phyloP scores from a whole-genome alignment of 2,888 invertebrate species.

The Heliothis peltigera region DNA sequence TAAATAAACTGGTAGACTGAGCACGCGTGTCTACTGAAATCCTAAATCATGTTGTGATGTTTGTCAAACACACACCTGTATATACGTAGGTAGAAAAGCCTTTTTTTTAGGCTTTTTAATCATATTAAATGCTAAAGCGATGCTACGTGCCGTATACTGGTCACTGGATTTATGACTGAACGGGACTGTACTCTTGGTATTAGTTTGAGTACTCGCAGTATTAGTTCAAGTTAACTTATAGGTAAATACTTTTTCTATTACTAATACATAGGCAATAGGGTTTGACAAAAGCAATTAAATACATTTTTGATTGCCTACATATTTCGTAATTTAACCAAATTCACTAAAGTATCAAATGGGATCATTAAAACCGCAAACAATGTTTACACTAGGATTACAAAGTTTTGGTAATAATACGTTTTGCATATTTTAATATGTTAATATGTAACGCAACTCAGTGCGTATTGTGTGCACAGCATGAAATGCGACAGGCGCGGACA shows the following conservation, averaged over 20 bases:
- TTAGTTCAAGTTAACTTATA: no score
- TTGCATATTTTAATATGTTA: slow-evolving; percentile 55
- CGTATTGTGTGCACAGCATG: slow-evolving; percentile 51
- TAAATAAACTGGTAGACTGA: slow-evolving; percentile 48
- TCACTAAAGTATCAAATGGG: slow-evolving; percentile 20
- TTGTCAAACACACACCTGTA: slow-evolving; percentile 44
- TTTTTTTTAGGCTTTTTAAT: slow-evolving; percentile 39
- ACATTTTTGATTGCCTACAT: no score
- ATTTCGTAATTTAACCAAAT: no score
- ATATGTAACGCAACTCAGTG: slow-evolving; percentile 46
- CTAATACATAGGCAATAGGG: no score
- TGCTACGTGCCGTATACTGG: neutral
- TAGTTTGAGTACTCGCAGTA: no score
- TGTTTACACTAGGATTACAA: slow-evolving; percentile 45
- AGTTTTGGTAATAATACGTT: slow-evolving; percentile 51
- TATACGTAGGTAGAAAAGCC: slow-evolving; percentile 15
- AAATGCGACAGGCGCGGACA: slow-evolving; percentile 41
- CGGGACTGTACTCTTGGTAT: no score
- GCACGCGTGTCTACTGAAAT: slow-evolving; percentile 46
- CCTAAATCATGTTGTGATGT: slow-evolving; percentile 49
- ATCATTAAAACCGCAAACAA: slow-evolving; percentile 17
- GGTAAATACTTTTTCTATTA: no score
- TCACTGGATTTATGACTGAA: slow-evolving; percentile 1
- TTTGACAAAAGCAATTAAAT: no score
- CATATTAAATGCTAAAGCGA: slow-evolving; percentile 34